Conservation (phyloP, 2,888 invertebrate species). For the Nomada fucata region DNA sequence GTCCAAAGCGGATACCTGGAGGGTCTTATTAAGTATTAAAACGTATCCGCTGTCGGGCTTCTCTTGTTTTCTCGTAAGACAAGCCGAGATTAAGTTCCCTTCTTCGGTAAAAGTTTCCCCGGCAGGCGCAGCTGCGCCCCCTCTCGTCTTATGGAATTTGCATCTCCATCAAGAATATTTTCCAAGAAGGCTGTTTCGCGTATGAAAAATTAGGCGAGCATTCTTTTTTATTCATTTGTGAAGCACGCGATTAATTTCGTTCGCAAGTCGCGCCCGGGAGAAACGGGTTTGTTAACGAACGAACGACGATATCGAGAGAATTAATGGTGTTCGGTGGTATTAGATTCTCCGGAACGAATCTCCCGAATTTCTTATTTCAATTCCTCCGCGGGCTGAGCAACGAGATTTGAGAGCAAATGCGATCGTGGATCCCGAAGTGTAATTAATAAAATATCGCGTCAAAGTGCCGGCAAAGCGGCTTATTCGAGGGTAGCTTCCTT, state of each 20-base stretch:
- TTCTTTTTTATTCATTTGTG: neutral
- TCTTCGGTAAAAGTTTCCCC: constrained; percentile 24
- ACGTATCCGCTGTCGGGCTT: constrained; percentile 33
- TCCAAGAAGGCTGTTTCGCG: too few species aligned
- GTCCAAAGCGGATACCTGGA: constrained; percentile 4
- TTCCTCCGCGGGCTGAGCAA: too few species aligned
- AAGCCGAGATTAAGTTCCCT: constrained; percentile 44
- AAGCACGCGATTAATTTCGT: neutral
- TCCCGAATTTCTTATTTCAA: too few species aligned
- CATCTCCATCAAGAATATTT: constrained; percentile 18
- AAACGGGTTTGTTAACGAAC: too few species aligned
- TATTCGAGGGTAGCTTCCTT: constrained; percentile 60
- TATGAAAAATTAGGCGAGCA: too few species aligned
- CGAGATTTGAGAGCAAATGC: too few species aligned
- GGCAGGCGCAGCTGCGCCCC: constrained; percentile 20
- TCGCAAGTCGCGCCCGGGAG: too few species aligned
- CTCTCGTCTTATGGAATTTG: constrained; percentile 13
- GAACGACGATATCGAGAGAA: too few species aligned
- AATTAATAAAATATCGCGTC: constrained; percentile 79
- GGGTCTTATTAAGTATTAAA: constrained; percentile 50
- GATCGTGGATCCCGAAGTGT: constrained; percentile 43
- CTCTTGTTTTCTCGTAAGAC: constrained; percentile 40
- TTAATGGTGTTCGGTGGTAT: too few species aligned
- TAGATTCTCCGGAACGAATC: too few species aligned
- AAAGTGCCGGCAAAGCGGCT: constrained; percentile 78